Conservation (phyloP, 2,888 invertebrate genomes). For the Cantharis rustica region DNA sequence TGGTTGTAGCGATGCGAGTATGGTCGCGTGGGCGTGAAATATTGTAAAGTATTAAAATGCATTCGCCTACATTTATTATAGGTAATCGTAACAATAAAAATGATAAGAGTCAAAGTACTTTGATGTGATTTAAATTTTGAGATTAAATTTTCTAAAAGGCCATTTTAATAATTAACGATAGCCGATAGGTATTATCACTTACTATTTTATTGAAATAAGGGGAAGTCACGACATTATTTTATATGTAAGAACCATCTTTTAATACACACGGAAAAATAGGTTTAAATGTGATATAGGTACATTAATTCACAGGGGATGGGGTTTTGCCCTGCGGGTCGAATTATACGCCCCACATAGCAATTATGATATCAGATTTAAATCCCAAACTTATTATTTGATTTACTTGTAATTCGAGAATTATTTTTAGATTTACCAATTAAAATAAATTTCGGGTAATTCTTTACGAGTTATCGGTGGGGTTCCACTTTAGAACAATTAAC, state of each 20-base stretch:
- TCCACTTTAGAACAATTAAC: not conserved
- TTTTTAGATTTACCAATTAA: not conserved
- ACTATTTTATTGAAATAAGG: not conserved
- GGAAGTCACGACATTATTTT: not conserved
- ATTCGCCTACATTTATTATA: slow-evolving; percentile 17
- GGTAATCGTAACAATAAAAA: slow-evolving; percentile 7
- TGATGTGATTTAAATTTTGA: not conserved
- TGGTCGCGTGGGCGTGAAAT: slow-evolving; percentile 10
- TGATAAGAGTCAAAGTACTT: slow-evolving; percentile 7
- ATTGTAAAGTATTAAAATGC: slow-evolving; percentile 8
- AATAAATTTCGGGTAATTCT: not conserved
- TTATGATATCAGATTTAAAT: not conserved
- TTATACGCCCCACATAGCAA: not conserved
- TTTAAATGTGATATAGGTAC: not conserved
- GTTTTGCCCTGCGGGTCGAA: not conserved
- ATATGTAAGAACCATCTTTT: not conserved
- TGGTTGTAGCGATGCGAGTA: slow-evolving; percentile 10
- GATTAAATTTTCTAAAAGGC: not conserved
- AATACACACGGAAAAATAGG: not conserved
- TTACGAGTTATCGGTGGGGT: not conserved
- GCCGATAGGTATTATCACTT: not conserved
- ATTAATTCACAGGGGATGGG: not conserved
- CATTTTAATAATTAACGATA: not conserved
- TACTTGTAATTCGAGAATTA: not conserved
- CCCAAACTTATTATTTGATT: not conserved